Percentiles rank a stretch among this genome's conserved stretches.
Evolutionary conservation across 2,888 invertebrate species (phyloP).

Genomic region (Melipona beecheii): DNA sequence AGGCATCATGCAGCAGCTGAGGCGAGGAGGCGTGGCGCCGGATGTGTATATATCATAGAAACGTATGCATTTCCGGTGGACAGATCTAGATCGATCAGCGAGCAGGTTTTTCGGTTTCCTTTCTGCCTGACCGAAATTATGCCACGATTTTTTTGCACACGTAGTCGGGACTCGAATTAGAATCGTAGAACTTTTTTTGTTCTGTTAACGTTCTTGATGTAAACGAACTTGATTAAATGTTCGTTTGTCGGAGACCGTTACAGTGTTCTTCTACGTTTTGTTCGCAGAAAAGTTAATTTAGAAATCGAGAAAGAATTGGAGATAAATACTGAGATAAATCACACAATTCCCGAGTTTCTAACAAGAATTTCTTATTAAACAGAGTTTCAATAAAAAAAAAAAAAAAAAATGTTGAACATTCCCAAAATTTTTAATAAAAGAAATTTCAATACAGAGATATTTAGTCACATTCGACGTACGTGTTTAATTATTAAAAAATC

Average conservation of each 20-base stretch:
- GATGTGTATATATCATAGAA: constrained; percentile 79
- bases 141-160: not conserved
- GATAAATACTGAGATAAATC: no score
- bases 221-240: not conserved
- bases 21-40: constrained; percentile 81
- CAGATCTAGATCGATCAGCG: constrained; percentile 75
- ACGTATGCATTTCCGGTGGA: constrained; percentile 78
- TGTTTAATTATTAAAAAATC: no score
- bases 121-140: constrained; percentile 40
- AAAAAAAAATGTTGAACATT: no score
- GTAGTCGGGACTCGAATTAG: not conserved
- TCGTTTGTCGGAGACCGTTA: not conserved
- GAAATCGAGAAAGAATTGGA: not conserved
- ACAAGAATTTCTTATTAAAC: no score
- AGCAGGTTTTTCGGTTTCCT: constrained; percentile 49
- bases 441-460: no score
- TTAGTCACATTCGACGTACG: no score
- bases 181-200: not conserved
- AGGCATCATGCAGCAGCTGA: constrained; percentile 77
- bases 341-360: no score
- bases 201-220: not conserved
- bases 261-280: not conserved
- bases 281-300: not conserved
- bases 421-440: no score
- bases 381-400: no score